These are phyloP conservation scores for Pandemis heparana DNA, from an alignment of 2,888 invertebrate species.

Conservation along the genomic window DNA sequence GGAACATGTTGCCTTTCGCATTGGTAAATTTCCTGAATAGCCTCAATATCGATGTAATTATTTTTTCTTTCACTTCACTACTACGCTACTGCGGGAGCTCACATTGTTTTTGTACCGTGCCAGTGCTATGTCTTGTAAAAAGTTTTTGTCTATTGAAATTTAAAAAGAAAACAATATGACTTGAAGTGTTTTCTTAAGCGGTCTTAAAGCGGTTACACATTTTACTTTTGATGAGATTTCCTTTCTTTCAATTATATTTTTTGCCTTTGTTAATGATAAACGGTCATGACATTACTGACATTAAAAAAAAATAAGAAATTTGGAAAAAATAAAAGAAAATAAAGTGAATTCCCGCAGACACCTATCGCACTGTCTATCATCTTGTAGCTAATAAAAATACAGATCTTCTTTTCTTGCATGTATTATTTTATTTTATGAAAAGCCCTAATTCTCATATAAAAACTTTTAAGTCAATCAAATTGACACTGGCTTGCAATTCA, in stretches of 20 bases:
- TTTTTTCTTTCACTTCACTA: conserved; percentile 60
- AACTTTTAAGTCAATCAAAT: not conserved
- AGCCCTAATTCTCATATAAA: not conserved
- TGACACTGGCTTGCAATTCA: conserved; percentile 2
- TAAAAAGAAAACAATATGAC: too few relatives aligned
- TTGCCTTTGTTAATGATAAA: too few relatives aligned
- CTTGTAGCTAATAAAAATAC: conserved; percentile 7
- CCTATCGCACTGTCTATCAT: conserved; percentile 35
- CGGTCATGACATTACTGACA: too few relatives aligned
- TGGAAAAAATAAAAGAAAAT: not conserved
- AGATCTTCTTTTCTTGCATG: conserved; percentile 20
- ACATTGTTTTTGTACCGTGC: conserved; percentile 39
- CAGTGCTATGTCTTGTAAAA: too few relatives aligned
- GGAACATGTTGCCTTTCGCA: conserved; percentile 82
- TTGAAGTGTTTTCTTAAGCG: too few relatives aligned
- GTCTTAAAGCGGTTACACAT: too few relatives aligned
- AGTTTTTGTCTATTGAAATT: too few relatives aligned
- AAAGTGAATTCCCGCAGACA: conserved; percentile 21
- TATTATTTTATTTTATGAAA: not conserved
- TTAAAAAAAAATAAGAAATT: too few relatives aligned
- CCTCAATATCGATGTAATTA: conserved; percentile 84
- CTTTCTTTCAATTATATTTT: too few relatives aligned
- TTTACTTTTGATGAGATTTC: too few relatives aligned
- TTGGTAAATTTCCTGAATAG: conserved; percentile 85
- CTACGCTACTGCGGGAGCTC: conserved; percentile 57